Percentiles rank a stretch among this genome's conserved stretches.
Conservation (phyloP, 2,113 vertebrate genomes). For the Odontophorus gujanensis region DNA sequence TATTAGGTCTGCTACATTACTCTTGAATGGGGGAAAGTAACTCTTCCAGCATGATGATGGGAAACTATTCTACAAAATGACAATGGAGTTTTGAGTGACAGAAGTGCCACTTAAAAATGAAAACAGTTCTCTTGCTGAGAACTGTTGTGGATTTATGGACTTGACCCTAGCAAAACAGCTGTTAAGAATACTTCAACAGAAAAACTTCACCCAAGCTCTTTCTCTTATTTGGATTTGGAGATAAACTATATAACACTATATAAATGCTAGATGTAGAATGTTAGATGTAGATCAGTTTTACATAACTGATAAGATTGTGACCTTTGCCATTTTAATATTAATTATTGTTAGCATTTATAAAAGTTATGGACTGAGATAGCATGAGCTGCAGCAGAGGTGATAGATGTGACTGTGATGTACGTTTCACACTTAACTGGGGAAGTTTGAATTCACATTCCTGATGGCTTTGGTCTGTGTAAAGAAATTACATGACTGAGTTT, state of each 20-base stretch:
- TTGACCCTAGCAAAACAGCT: neutral
- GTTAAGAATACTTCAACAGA: neutral
- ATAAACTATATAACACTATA: neutral
- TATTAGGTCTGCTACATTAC: neutral
- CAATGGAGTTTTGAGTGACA: neutral
- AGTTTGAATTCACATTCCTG: neutral
- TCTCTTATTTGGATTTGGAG: neutral
- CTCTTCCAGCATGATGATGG: neutral
- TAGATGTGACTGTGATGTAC: neutral
- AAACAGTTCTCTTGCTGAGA: neutral
- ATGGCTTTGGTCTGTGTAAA: neutral
- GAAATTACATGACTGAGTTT: neutral
- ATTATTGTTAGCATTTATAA: neutral
- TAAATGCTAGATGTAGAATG: neutral
- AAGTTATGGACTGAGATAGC: neutral
- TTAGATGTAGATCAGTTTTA: neutral
- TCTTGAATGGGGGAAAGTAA: neutral
- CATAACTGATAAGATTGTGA: neutral
- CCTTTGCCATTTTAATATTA: neutral
- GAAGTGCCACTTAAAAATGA: neutral
- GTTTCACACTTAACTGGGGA: neutral
- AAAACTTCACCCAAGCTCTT: neutral
- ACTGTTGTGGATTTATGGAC: neutral
- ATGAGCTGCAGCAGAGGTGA: neutral
- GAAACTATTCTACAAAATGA: neutral